A percentile compares a stretch with the other conserved stretches of the same genome.
These are phyloP conservation scores for Hemicordylus capensis DNA, from an alignment of 2,113 vertebrate species.

Conservation along the genomic window DNA sequence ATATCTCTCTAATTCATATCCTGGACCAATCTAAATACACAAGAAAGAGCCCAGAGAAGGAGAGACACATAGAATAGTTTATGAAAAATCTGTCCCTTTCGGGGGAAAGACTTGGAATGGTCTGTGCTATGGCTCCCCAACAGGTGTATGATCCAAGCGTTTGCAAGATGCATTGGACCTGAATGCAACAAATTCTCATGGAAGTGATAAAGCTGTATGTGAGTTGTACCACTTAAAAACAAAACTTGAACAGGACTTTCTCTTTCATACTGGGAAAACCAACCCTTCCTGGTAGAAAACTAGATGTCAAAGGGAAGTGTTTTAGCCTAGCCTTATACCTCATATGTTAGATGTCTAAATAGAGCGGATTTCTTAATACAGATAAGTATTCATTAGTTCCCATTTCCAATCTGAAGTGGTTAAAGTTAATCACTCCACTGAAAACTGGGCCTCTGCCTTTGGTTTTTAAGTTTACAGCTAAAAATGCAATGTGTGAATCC, in stretches of 20 bases:
- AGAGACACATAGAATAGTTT: background rate
- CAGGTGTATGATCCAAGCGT: background rate
- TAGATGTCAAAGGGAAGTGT: background rate
- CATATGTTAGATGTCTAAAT: background rate
- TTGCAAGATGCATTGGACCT: background rate
- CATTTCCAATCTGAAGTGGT: background rate
- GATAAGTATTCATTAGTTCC: background rate
- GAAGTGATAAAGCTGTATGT: background rate
- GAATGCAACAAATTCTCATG: background rate
- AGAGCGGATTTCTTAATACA: background rate
- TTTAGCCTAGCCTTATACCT: background rate
- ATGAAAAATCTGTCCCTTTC: background rate
- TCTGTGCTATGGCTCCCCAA: background rate
- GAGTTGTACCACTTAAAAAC: no score
- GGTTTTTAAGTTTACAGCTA: background rate
- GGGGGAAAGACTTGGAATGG: background rate
- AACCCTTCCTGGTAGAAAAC: no score
- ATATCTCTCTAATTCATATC: background rate
- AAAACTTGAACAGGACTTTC: no score
- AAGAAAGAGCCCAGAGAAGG: no score
- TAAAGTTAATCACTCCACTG: background rate
- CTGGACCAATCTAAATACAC: background rate
- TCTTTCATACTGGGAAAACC: no score
- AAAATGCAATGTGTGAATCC: background rate
- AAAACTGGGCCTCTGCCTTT: background rate